Percentiles rank a stretch among this genome's conserved stretches.
These are phyloP conservation scores for Tokudaia muenninki DNA, from an alignment of 2,797 vertebrate species.

Conservation along the genomic window DNA sequence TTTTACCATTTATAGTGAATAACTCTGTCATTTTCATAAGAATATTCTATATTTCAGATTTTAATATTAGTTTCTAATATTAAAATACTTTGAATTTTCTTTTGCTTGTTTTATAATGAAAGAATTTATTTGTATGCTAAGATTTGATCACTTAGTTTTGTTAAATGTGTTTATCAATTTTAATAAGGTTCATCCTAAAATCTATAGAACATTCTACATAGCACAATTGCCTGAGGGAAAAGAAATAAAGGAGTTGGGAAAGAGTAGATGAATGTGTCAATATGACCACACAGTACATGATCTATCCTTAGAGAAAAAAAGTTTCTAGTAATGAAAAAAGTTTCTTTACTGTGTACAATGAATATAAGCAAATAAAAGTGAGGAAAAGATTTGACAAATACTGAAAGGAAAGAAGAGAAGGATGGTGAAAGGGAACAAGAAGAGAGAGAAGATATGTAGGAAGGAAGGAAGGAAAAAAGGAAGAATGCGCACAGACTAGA, in stretches of 20 bases:
- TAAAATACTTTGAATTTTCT: background rate
- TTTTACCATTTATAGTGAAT: background rate
- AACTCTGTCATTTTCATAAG: background rate
- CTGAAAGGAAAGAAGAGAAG: background rate
- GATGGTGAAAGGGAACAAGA: too few species aligned
- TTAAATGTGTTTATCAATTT: background rate
- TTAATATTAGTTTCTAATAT: constrained; percentile 12
- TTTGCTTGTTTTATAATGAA: background rate
- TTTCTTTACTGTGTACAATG: background rate
- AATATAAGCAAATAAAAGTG: background rate
- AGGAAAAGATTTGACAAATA: background rate
- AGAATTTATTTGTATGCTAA: background rate
- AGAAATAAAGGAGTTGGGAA: background rate
- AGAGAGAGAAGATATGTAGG: background rate
- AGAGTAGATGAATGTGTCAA: background rate
- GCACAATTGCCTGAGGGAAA: background rate
- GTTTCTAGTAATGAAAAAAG: background rate
- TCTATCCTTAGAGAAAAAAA: background rate
- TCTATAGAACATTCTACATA: background rate
- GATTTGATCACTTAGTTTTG: background rate
- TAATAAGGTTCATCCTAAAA: background rate
- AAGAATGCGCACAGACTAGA: background rate
- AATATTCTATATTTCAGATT: background rate
- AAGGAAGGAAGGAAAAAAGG: background rate
- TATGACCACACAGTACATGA: background rate